These are phyloP conservation scores for Eucriotettix oculatus DNA, from an alignment of 2,888 invertebrate genomes.

Conservation along the genomic window DNA sequence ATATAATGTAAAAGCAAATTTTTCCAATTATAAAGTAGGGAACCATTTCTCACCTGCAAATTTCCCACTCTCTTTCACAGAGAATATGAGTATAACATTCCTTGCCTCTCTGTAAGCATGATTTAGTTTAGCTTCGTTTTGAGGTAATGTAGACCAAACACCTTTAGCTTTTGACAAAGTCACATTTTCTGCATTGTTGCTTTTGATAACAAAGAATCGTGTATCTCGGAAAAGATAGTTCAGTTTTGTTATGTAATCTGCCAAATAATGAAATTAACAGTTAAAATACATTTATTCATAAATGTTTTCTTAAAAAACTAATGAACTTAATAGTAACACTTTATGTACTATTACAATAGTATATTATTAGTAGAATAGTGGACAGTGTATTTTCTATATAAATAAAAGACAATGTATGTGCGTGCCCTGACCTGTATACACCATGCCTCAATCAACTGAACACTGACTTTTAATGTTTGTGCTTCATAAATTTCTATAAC, in stretches of 20 bases:
- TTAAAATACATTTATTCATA: background rate
- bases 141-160: constrained; percentile 94
- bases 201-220: constrained; percentile 89
- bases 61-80: constrained; percentile 94
- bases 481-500: too few relatives aligned
- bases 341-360: background rate
- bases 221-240: constrained; percentile 91
- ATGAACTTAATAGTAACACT: background rate
- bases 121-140: constrained; percentile 91
- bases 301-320: background rate
- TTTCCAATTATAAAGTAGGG: too few relatives aligned
- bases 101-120: constrained; percentile 83
- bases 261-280: background rate
- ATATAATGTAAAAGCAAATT: too few relatives aligned
- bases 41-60: constrained; percentile 22
- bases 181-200: constrained; percentile 94
- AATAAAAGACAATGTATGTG: too few relatives aligned
- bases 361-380: background rate
- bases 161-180: constrained; percentile 85
- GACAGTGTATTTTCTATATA: background rate
- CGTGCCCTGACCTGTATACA: too few relatives aligned
- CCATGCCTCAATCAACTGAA: too few relatives aligned
- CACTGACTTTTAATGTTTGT: too few relatives aligned
- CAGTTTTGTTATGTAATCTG: constrained; percentile 69
- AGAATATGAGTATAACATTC: constrained; percentile 89